Evolutionary conservation across 2,888 invertebrate genomes (phyloP).

Genomic region (Perizoma affinitatum): DNA sequence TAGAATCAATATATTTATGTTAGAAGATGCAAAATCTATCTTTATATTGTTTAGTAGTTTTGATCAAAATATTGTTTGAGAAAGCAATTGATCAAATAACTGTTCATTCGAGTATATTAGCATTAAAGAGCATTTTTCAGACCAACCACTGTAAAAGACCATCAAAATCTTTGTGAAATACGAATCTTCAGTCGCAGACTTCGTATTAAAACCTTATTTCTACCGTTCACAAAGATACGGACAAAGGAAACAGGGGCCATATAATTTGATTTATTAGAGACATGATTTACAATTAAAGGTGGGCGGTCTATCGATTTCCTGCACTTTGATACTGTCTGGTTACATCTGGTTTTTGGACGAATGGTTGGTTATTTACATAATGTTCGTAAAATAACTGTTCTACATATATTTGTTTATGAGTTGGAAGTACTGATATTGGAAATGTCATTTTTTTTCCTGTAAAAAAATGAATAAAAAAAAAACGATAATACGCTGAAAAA

Average conservation of each 20-base stretch:
- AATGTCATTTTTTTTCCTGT: too few relatives aligned
- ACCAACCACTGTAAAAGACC: neutral
- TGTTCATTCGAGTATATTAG: neutral
- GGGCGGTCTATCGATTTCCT: conserved; percentile 35
- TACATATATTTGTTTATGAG: too few relatives aligned
- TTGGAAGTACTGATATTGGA: too few relatives aligned
- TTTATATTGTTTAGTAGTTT: neutral
- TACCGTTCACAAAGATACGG: conserved; percentile 8
- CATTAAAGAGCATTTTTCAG: neutral
- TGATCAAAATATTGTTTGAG: neutral
- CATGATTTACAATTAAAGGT: conserved; percentile 33
- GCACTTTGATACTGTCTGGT: conserved; percentile 29
- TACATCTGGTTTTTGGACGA: conserved; percentile 13
- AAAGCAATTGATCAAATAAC: neutral
- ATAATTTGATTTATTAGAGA: conserved; percentile 41
- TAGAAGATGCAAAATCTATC: too few relatives aligned
- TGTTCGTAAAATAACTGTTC: neutral
- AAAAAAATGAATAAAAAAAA: too few relatives aligned
- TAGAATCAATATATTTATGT: too few relatives aligned
- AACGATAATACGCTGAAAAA: too few relatives aligned
- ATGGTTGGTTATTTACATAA: neutral
- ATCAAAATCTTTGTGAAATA: neutral
- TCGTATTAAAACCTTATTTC: conserved; percentile 1
- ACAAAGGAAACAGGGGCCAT: conserved; percentile 33
- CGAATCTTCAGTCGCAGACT: conserved; percentile 6